Conservation (phyloP, 2,113 vertebrate species). For the Amazona guildingii region DNA sequence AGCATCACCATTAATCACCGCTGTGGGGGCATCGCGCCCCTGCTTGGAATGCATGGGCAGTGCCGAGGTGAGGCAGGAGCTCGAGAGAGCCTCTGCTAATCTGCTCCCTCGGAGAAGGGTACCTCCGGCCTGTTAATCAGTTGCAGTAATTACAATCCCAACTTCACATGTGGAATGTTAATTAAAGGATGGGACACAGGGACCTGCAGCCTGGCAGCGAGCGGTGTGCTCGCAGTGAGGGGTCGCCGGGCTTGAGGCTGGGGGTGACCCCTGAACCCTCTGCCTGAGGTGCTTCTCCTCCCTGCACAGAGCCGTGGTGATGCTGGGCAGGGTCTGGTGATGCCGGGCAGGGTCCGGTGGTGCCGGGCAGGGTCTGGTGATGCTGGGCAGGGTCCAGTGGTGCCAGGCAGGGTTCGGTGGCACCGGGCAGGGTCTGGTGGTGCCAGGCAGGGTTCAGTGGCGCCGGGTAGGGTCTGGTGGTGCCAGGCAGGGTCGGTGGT, state of each 20-base stretch:
- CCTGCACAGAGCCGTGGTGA: rapidly evolving
- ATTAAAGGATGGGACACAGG: constrained; percentile 47
- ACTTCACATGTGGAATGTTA: constrained; percentile 74
- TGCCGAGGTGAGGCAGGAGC: constrained; percentile 66
- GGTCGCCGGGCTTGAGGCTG: neutral
- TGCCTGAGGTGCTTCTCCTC: neutral
- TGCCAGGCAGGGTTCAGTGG: neutral
- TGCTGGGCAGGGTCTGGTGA: neutral
- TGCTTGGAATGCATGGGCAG: constrained; percentile 77
- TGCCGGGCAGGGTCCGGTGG: neutral
- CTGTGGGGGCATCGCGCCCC: constrained; percentile 9
- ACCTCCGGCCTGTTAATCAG: constrained; percentile 83
- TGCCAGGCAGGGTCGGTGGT: neutral
- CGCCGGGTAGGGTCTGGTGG: too few relatives aligned
- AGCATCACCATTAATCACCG: constrained; percentile 74
- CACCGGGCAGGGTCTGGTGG: neutral
- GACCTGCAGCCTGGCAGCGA: neutral
- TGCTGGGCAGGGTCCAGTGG: neutral
- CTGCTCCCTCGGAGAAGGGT: constrained; percentile 77
- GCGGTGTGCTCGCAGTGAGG: neutral
- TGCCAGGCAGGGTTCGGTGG: neutral
- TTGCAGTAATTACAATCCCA: constrained; percentile 83
- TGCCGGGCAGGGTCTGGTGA: neutral
- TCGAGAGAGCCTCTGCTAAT: constrained; percentile 74
- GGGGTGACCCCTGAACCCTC: neutral